Base-by-base conservation (phyloP, 2,888 invertebrate species). In the Sarcophaga caerulescens region DNA sequence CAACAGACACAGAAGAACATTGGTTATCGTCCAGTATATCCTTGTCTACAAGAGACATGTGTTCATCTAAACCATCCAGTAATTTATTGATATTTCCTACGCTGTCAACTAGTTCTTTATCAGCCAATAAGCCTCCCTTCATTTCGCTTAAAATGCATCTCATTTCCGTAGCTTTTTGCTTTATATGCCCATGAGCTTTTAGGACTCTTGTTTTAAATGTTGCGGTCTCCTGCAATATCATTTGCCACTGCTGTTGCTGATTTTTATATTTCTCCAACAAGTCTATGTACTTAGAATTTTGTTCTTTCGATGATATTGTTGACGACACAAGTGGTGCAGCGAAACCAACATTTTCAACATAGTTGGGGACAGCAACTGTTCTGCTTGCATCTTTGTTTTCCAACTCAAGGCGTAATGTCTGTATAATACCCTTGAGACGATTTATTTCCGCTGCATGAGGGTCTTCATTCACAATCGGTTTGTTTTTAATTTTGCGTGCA, bases 381-480 rank as follows among this genome's bases (percentile, higher is more conserved):
- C 89, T 89, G 14, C 83, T 71, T 17, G 88, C 87, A 23, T 88
- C 88, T 21, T 78, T 85, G 3, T 88, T 82, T 94, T 96, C 88
- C 10, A 96, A 91, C 90, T 96, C 95, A 45, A 96, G 91, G 69
- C 95, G 94, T 8, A 97, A 92, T 89, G 96, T 95, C 89, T 96
- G 95, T 19, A 97, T 96, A 87, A 96, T 94, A 87, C 95, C 95
- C 89, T 97, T 96, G 4, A 98, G 94, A 59, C 94, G 93, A 89
- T 86, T 94, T 11, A 98, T 96, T 94, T 98, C 97, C 0, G 97
- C 96, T 0, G 95, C 95, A 89, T 95, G 95, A 0, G 96, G 96
- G 93, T 98, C 97, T 91, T 96, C 95, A 93, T 98, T 98, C 0
- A 98, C 95, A 66, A 97, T 94, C 0, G 98, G 98, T 90, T 97